Evolutionary conservation across 2,797 vertebrate species (phyloP).

Genomic region (Otus scops): DNA sequence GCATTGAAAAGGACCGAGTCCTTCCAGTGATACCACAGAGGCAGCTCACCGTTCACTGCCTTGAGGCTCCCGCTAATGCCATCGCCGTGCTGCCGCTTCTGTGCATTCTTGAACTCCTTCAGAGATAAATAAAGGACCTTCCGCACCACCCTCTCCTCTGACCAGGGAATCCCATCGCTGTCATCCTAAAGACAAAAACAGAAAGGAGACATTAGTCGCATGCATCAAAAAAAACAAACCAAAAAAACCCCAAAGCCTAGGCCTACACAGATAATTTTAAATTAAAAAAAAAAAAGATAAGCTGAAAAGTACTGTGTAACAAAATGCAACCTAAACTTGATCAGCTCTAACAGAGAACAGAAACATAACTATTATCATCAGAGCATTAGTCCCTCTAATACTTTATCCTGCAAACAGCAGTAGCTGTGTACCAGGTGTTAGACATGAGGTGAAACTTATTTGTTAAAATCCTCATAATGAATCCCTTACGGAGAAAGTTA

Average conservation of each 20-base stretch:
- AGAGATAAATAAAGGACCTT: conserved; percentile 99
- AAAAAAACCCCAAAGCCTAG: background rate
- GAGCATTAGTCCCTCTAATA: background rate
- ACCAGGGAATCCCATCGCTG: conserved; percentile 99
- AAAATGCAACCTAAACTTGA: background rate
- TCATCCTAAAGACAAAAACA: conserved; percentile 83
- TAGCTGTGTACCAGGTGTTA: background rate
- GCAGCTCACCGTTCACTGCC: conserved; percentile 86
- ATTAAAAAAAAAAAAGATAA: background rate
- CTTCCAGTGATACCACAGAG: background rate
- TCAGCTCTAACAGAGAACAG: background rate
- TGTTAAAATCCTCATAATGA: conserved; percentile 12
- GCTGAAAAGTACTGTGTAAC: background rate
- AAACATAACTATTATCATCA: background rate
- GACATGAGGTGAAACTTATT: background rate
- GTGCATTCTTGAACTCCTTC: conserved; percentile 97
- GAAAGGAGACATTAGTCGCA: background rate
- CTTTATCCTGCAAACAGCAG: background rate
- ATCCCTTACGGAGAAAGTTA: background rate
- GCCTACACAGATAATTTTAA: background rate
- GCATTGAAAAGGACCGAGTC: background rate
- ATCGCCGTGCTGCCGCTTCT: conserved; percentile 92
- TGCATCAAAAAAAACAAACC: background rate
- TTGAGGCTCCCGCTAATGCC: conserved; percentile 85
- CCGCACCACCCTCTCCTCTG: conserved; percentile 96